A percentile compares a stretch with the other conserved stretches of the same genome.
Conservation (phyloP, 30 jellyfish, hydroid and myxozoan genomes). For the Hydra vulgaris region DNA sequence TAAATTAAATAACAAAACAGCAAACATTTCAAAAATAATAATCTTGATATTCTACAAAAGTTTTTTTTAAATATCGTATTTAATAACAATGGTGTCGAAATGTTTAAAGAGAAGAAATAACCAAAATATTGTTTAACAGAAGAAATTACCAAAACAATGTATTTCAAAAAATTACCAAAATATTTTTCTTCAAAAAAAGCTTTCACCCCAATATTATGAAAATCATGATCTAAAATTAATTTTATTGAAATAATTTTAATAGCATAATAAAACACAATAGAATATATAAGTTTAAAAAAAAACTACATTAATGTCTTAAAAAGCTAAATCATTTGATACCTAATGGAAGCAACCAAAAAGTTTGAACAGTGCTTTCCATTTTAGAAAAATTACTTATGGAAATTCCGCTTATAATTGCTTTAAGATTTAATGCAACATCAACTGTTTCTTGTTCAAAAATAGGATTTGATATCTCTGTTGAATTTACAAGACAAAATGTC, state of each 20-base stretch:
- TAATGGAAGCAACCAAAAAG: neutral
- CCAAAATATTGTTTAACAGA: no score
- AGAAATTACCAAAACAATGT: no score
- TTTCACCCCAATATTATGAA: conserved; percentile 11
- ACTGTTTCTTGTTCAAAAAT: neutral
- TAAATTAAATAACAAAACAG: no score
- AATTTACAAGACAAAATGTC: neutral
- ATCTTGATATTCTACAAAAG: no score
- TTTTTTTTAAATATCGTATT: no score
- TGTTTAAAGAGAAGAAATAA: no score
- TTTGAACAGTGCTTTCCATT: neutral
- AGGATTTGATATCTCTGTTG: neutral
- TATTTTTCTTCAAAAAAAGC: neutral
- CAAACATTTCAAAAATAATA: no score
- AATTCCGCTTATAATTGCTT: neutral
- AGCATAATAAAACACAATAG: neutral
- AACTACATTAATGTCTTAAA: neutral
- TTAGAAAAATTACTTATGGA: neutral
- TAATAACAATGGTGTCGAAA: no score
- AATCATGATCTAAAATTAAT: neutral
- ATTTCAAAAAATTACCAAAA: neutral
- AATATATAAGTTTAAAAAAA: neutral
- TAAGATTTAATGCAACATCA: neutral
- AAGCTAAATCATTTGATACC: neutral
- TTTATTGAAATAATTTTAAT: no score